Base-by-base conservation (phyloP, 2,113 vertebrate species). In the Ramphastos sulfuratus region DNA sequence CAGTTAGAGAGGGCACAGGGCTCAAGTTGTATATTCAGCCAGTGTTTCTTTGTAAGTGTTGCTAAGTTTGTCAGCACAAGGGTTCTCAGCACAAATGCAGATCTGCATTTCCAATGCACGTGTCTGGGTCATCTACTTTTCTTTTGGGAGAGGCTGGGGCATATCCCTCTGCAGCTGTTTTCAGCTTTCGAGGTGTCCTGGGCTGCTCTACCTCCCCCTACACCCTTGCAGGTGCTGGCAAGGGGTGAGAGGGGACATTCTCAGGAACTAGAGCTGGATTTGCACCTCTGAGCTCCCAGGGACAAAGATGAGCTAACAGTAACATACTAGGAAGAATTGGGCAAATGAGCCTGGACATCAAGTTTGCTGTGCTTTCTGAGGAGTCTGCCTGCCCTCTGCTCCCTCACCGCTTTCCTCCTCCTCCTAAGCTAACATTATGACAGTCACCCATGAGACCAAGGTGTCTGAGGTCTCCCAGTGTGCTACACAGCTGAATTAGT, bases 281-380 rank as follows among this genome's bases (percentile, higher is more conserved):
- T 0, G 3, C 31, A 58, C 12, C 27, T 50, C 59, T n/a, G 54
- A 50, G 37, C 30, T 66, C 9, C 25, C 0, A 0, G 46, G 13
- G 23, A 31, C 25, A 56, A 76, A 48, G 28, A 12, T 0, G 2
- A 60, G n/a, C 61, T 61, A 10, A 35, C 21, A 61, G 10, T 23
- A 78, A 28, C 0, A 2, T 14, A 5, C 24, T 27, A 39, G 28
- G 37, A 90, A 50, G 39, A 55, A 69, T 27, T 12, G 44, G 39
- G 30, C 12, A 60, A 39, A 23, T 0, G 2, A 76, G 35, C 25
- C 12, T 2, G 1, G 14, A 11, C 23, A 1, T 66, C 0, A 1
- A 18, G 14, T 81, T 66, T 66, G 21, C 44, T 35, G 28, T 28
- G 25, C 21, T 56, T 69, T 7, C 33, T 61, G 5, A 23, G 48